These are phyloP conservation scores for Syngnathus acus DNA, from an alignment of 2,797 vertebrate genomes.

Conservation along the genomic window DNA sequence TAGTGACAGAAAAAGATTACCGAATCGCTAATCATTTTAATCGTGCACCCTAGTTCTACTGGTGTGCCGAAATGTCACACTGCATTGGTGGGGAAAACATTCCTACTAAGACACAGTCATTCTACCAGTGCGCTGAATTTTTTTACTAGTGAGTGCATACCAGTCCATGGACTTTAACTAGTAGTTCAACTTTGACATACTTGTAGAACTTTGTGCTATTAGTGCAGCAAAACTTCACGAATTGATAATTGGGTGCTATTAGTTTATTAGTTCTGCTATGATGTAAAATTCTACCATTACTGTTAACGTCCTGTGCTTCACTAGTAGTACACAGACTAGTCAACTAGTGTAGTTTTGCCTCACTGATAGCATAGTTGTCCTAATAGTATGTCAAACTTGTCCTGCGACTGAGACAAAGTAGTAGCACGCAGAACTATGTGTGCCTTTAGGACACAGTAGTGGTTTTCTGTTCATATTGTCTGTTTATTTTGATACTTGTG, in stretches of 20 bases:
- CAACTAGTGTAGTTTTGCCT: neutral
- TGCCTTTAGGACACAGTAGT: constrained; percentile 50
- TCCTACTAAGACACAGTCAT: neutral
- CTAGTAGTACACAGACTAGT: neutral
- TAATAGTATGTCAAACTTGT: neutral
- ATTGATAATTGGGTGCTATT: neutral
- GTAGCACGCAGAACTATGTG: constrained; percentile 8
- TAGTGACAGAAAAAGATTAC: too few species aligned
- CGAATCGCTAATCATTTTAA: too few species aligned
- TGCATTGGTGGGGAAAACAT: too few species aligned
- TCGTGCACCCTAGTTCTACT: too few species aligned
- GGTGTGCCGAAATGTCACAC: too few species aligned
- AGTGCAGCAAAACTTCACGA: neutral
- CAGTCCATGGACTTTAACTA: neutral
- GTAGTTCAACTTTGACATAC: neutral
- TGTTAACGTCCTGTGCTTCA: neutral
- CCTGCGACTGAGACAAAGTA: neutral
- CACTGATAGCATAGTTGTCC: neutral
- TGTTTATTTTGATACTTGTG: constrained; percentile 14
- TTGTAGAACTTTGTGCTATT: neutral
- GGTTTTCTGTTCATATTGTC: constrained; percentile 18
- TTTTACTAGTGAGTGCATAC: neutral
- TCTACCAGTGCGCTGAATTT: neutral
- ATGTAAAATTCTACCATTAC: neutral
- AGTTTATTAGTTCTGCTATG: neutral